phyloP scores from a whole-genome alignment of 2,888 invertebrate genomes.

The Nymphalis c-album region DNA sequence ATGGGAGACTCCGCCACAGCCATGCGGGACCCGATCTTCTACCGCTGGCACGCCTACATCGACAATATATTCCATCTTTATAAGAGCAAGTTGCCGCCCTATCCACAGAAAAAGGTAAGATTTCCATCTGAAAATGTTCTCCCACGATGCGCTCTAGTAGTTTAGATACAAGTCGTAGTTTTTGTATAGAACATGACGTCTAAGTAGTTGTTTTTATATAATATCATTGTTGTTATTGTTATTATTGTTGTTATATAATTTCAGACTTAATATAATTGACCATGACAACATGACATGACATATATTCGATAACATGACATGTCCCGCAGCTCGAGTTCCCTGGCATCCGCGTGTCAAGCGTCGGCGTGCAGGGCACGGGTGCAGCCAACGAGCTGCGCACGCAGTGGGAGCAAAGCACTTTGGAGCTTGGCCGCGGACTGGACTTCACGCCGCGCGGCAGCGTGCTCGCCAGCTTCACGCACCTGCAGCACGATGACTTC shows the following conservation, averaged over 20 bases:
- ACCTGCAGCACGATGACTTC: slow-evolving; percentile 86
- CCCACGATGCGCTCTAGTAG: not conserved
- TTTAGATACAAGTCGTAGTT: not conserved
- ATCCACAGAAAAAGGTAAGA: slow-evolving; percentile 81
- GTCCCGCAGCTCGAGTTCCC: slow-evolving; percentile 81
- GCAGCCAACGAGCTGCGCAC: slow-evolving; percentile 84
- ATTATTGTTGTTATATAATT: too few species aligned
- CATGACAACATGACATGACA: too few species aligned
- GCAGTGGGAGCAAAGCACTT: slow-evolving; percentile 88
- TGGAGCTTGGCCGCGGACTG: slow-evolving; percentile 89
- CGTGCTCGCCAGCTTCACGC: slow-evolving; percentile 86
- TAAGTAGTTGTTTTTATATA: too few species aligned
- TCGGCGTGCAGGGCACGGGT: slow-evolving; percentile 77
- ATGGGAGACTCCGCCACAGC: slow-evolving; percentile 93
- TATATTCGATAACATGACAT: too few species aligned
- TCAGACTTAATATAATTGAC: too few species aligned
- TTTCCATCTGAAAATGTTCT: too few species aligned
- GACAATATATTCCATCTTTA: slow-evolving; percentile 89
- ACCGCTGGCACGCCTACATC: slow-evolving; percentile 91
- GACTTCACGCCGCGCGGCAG: slow-evolving; percentile 90
- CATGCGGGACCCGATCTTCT: slow-evolving; percentile 93
- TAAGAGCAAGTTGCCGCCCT: slow-evolving; percentile 86
- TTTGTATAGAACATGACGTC: too few species aligned
- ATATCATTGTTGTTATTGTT: too few species aligned
- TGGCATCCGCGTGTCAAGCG: slow-evolving; percentile 79